phyloP scores from a whole-genome alignment of 2,797 vertebrate genomes.

The Peromyscus attwateri region DNA sequence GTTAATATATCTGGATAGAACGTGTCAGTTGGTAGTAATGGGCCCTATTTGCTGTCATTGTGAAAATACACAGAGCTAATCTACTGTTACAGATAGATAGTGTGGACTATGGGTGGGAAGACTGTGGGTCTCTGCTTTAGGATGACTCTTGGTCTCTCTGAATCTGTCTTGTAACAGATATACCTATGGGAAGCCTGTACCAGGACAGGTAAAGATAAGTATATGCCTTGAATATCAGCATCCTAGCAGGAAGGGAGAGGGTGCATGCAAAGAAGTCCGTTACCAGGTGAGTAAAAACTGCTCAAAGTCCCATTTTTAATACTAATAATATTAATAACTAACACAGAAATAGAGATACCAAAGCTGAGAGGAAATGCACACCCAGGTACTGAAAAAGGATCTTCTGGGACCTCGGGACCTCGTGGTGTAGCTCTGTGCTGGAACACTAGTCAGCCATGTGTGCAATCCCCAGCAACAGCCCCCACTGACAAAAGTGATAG shows the following conservation, averaged over 20 bases:
- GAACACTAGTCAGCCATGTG: not conserved
- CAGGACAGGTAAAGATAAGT: conserved; percentile 70
- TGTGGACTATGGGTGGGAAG: not conserved
- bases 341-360: not conserved
- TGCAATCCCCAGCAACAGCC: not conserved
- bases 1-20: not conserved
- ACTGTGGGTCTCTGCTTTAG: not conserved
- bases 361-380: not conserved
- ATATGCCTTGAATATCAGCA: conserved; percentile 66
- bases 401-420: too few relatives aligned
- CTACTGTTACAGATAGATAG: not conserved
- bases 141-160: not conserved
- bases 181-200: conserved; percentile 86
- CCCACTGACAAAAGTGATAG: not conserved
- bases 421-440: not conserved
- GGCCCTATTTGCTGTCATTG: not conserved
- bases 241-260: fast-evolving
- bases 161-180: conserved; percentile 79
- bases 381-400: not conserved
- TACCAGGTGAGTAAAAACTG: conserved; percentile 75
- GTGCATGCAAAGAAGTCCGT: conserved; percentile 81
- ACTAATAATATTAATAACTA: not conserved
- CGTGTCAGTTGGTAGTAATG: too few relatives aligned
- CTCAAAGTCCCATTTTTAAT: not conserved
- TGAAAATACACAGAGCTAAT: not conserved